Evolutionary conservation across 1,140 invertebrate genomes (phyloP).

Genomic region (Procambarus clarkii): DNA sequence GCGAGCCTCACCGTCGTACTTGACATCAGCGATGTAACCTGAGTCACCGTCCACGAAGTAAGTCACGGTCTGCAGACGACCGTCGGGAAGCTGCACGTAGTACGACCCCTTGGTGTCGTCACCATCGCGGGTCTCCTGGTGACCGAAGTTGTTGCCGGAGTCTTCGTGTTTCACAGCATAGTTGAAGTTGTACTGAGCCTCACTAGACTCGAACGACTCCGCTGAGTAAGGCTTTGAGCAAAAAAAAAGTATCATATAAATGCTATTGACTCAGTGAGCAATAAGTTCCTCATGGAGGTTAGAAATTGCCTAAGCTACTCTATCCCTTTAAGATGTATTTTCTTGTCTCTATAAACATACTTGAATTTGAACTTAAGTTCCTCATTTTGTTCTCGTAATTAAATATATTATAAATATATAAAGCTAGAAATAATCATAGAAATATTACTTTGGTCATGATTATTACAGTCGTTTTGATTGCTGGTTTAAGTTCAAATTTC

Average conservation of each 20-base stretch:
- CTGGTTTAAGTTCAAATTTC: no score
- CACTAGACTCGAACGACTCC: conserved; percentile 28
- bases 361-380: no score
- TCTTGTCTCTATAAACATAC: no score
- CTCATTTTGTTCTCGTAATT: no score
- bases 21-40: conserved; percentile 19
- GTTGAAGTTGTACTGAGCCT: conserved; percentile 27
- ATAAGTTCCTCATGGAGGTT: no score
- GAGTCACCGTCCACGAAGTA: conserved; percentile 28
- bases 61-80: conserved; percentile 51
- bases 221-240: background rate
- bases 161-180: conserved; percentile 7
- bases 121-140: conserved; percentile 64
- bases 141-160: conserved; percentile 60
- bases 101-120: conserved; percentile 62
- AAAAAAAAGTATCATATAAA: background rate
- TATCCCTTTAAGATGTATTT: no score
- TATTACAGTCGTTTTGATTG: no score
- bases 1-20: conserved; percentile 17
- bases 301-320: no score
- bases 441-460: no score
- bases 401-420: no score
- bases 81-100: conserved; percentile 69
- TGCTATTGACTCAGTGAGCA: no score
- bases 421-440: no score